A percentile compares a stretch with the other conserved stretches of the same genome.
These are phyloP conservation scores for Trematomus bernacchii DNA, from an alignment of 2,797 vertebrate species.

Conservation along the genomic window DNA sequence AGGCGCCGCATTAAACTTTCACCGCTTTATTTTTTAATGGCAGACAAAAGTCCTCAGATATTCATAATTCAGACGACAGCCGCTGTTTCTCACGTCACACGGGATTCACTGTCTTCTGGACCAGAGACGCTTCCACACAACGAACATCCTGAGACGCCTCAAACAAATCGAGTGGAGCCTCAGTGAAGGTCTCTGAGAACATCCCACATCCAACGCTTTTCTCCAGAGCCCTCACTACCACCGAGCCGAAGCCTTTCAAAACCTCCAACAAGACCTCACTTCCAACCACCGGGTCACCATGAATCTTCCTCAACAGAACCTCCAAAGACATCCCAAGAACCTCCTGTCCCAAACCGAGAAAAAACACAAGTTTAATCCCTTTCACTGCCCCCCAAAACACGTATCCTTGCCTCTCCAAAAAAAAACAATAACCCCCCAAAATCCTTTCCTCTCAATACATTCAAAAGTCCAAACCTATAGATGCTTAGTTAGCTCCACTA, in stretches of 20 bases:
- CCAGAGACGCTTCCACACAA: conserved; percentile 31
- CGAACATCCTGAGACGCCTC: not conserved
- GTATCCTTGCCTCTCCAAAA: no score
- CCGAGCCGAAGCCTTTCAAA: not conserved
- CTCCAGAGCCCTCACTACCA: not conserved
- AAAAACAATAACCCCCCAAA: no score
- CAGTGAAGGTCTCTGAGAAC: conserved; percentile 20
- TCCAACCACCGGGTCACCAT: not conserved
- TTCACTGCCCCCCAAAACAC: no score
- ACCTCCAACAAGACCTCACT: not conserved
- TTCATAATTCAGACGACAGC: conserved; percentile 86
- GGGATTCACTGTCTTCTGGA: conserved; percentile 58
- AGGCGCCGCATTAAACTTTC: conserved; percentile 79
- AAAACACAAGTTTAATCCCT: no score
- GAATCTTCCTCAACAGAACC: not conserved
- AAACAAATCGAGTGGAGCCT: not conserved
- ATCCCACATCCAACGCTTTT: not conserved
- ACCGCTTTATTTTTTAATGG: conserved; percentile 86
- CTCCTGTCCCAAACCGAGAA: no score
- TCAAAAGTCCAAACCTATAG: no score
- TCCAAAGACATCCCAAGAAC: no score
- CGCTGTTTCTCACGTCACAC: conserved; percentile 75
- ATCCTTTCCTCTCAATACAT: no score
- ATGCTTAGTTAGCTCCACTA: no score
- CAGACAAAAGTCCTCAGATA: conserved; percentile 83